A percentile compares a stretch with the other conserved stretches of the same genome.
Evolutionary conservation across 2,888 invertebrate species (phyloP).

Genomic region (Deilephila elpenor): DNA sequence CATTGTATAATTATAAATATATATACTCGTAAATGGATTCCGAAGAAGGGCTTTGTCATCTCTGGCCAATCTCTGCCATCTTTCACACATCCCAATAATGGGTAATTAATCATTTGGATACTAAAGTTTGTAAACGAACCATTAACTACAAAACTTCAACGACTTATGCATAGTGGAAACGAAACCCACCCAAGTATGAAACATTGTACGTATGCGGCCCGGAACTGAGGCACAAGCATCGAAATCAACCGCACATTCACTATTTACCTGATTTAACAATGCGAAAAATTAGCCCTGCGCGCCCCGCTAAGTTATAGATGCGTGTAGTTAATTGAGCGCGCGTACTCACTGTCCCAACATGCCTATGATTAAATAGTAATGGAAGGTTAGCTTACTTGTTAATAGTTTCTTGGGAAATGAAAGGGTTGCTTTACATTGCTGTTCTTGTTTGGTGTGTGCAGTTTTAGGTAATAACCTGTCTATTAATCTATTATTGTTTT

Average conservation of each 20-base stretch:
- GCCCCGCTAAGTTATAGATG: slow-evolving; percentile 9
- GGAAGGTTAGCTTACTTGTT: neutral
- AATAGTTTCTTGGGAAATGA: neutral
- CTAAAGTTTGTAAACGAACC: too few species aligned
- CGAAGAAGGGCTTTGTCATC: too few species aligned
- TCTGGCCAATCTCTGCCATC: too few species aligned
- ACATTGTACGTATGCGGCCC: neutral
- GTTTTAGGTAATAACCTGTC: neutral
- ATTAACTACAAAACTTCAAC: neutral
- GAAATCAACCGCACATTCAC: slow-evolving; percentile 19
- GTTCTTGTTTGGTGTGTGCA: neutral
- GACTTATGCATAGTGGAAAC: neutral
- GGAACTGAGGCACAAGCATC: slow-evolving; percentile 2
- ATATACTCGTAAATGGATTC: too few species aligned
- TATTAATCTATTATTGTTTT: neutral
- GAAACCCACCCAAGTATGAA: neutral
- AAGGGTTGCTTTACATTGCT: neutral
- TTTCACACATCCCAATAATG: too few species aligned
- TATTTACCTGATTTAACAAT: slow-evolving; percentile 40
- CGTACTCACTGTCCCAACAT: neutral
- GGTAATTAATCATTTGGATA: too few species aligned
- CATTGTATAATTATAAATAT: too few species aligned
- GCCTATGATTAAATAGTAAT: slow-evolving; percentile 8
- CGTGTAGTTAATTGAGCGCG: slow-evolving; percentile 6
- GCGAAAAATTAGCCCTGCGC: slow-evolving; percentile 41